Evolutionary conservation across 30 jellyfish, hydroid and myxozoan species (phyloP).

Genomic region (Hydractinia echinata): DNA sequence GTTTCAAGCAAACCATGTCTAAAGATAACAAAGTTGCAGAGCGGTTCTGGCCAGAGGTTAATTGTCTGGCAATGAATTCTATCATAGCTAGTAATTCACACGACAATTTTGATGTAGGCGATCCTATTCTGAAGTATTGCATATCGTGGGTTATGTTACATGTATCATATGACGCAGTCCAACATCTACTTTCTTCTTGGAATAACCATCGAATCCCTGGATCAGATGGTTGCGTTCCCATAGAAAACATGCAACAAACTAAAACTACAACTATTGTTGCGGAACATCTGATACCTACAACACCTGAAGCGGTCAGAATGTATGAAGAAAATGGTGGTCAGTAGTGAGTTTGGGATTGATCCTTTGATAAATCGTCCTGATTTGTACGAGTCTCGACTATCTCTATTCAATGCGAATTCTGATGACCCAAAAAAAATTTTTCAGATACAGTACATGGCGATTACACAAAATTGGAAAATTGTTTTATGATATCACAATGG

Average conservation of each 20-base stretch:
- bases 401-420: not conserved
- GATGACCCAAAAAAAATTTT: not conserved
- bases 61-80: not conserved
- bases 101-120: not conserved
- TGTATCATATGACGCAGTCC: not conserved
- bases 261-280: not conserved
- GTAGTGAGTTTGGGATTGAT: not conserved
- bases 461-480: not conserved
- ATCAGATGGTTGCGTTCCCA: not conserved
- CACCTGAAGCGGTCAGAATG: not conserved
- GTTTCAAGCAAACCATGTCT: not conserved
- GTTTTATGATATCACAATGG: too few species aligned
- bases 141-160: not conserved
- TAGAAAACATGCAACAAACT: not conserved
- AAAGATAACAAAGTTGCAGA: not conserved
- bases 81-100: not conserved
- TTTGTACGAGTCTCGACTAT: not conserved
- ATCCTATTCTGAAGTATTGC: not conserved
- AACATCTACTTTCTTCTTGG: not conserved
- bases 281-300: not conserved
- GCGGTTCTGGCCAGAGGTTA: not conserved
- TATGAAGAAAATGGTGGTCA: slow-evolving; percentile 3
- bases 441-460: slow-evolving; percentile 1
- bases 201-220: not conserved
- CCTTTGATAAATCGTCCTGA: not conserved